Base-by-base conservation (phyloP, 1,140 invertebrate species). In the Rhopalosiphum padi region DNA sequence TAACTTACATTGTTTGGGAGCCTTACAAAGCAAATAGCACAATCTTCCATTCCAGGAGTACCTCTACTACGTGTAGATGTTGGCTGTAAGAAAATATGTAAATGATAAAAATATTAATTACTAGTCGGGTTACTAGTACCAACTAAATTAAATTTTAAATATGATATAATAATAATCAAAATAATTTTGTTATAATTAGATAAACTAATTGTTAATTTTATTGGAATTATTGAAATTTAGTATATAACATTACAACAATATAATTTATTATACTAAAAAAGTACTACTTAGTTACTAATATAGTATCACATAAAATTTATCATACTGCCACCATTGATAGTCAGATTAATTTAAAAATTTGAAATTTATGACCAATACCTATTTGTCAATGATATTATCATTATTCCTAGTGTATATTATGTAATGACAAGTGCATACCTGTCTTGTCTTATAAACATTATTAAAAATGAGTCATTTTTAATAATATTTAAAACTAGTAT, bases 21-120 rank as follows among this genome's bases (percentile, higher is more conserved):
- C 94, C 97, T 96, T 95, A 97, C 97, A 95, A 98, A 99, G 96
- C 98, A 99, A 95, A 99, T 99, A 96, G 98, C 98, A 96, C 98
- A 99, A 95, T 98, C 97, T 95, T 98, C 98, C 89, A 97, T 97
- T 91, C 97, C 93, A 68, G 87, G 91, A 77, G 82, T 94, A 86
- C 91, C 82, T 86, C 91, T 93, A 43, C 85, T 86, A 3, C 91
- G 91, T 51, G 94, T 94, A 89, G 90, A 68, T 93, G 90, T 60
- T 41, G 94, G 94, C 94, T 94, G 77, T 35, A 94, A 94, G 22
- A 91, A 55, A 86, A 68, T 68, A 68, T 18, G n/a, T 60, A 68
- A 30, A 46, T 41, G n/a, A 89, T 89, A 87, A 21, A 89, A 46
- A 18, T n/a, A n/a, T n/a, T 18, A 77, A 25, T 85, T 9, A 30